Conservation (phyloP, 2,888 invertebrate genomes). For the Mongoloraphidia duomilia region DNA sequence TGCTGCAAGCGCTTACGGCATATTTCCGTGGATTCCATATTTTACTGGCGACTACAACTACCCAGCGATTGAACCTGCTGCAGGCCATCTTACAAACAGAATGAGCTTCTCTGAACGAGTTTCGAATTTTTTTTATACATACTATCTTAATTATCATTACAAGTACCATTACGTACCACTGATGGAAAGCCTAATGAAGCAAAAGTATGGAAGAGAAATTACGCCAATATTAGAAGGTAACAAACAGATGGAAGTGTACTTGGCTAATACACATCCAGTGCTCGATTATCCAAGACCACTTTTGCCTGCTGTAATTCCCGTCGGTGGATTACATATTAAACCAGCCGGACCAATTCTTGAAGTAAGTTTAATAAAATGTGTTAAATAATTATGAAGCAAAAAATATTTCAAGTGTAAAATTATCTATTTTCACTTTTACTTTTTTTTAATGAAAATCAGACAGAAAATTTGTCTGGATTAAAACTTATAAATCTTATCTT, state of each 20-base stretch:
- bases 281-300: slow-evolving; percentile 21
- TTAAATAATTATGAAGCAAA: background rate
- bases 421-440: background rate
- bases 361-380: slow-evolving; percentile 10
- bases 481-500: too few species aligned
- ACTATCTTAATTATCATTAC: too few species aligned
- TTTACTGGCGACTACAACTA: slow-evolving; percentile 1
- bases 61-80: background rate
- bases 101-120: slow-evolving; percentile 1
- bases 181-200: background rate
- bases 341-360: slow-evolving; percentile 19
- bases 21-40: background rate
- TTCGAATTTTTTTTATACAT: background rate
- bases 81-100: background rate
- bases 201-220: background rate
- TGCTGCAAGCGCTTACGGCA: background rate
- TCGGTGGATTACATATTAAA: slow-evolving; percentile 22
- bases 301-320: slow-evolving; percentile 22
- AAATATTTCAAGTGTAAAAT: background rate
- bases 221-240: slow-evolving; percentile 15
- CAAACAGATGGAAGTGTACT: slow-evolving; percentile 22
- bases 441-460: background rate
- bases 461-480: too few species aligned
- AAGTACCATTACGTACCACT: too few species aligned
- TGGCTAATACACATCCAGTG: slow-evolving; percentile 23